Conservation (phyloP, 1,140 invertebrate species). For the Neodiprion lecontei region DNA sequence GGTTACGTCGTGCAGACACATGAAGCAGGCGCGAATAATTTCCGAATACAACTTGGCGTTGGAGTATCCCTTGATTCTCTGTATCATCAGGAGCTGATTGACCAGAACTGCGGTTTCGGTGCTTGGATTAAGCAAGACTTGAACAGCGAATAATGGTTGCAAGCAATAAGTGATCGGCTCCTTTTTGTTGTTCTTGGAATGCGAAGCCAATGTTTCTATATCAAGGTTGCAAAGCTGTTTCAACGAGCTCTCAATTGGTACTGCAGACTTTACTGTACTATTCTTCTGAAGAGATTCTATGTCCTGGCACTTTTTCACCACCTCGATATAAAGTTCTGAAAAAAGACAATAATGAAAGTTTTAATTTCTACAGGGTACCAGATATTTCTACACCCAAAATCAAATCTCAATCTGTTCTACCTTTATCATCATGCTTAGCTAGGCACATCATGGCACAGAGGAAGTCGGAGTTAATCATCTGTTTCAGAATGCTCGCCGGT, state of each 20-base stretch:
- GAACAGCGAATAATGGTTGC: conserved; percentile 76
- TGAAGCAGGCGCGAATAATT: conserved; percentile 85
- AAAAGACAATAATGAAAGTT: conserved; percentile 24
- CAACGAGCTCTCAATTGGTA: conserved; percentile 67
- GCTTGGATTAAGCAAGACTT: conserved; percentile 77
- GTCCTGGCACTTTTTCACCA: conserved; percentile 77
- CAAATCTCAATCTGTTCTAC: conserved; percentile 36
- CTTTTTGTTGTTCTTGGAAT: conserved; percentile 62
- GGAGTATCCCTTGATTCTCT: conserved; percentile 79
- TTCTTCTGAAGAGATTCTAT: conserved; percentile 69
- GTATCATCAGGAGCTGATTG: conserved; percentile 81
- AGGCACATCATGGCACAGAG: conserved; percentile 83
- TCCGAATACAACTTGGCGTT: conserved; percentile 83
- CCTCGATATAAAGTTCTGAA: conserved; percentile 70
- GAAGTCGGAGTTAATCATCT: conserved; percentile 77
- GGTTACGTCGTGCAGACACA: conserved; percentile 84
- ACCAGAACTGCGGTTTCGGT: conserved; percentile 79
- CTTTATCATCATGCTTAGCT: conserved; percentile 75
- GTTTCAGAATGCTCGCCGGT: conserved; percentile 72
- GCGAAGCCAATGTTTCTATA: conserved; percentile 65
- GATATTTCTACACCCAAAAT: conserved; percentile 22
- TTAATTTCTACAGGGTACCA: conserved; percentile 7
- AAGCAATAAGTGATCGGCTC: conserved; percentile 77
- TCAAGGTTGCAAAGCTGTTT: conserved; percentile 69
- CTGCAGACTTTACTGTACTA: conserved; percentile 64